Percentiles rank a stretch among this genome's conserved stretches.
Evolutionary conservation across 1,140 invertebrate genomes (phyloP).

Genomic region (Akabosia matsudoensis): DNA sequence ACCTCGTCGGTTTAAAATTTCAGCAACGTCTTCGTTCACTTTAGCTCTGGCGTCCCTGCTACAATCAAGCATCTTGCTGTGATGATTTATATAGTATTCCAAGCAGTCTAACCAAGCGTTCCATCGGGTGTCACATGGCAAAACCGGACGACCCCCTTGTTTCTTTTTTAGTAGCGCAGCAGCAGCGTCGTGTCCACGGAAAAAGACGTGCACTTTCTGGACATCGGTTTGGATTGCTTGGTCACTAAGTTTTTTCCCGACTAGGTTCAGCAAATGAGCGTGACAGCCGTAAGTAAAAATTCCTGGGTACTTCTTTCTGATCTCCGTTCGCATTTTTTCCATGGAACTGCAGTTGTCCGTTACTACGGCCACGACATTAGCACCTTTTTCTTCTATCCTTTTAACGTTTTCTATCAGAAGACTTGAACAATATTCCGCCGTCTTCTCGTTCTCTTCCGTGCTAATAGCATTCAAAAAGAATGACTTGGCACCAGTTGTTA

Average conservation of each 20-base stretch:
- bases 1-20: neutral
- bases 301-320: neutral
- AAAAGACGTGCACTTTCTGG: slow-evolving; percentile 16
- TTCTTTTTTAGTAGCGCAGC: slow-evolving; percentile 13
- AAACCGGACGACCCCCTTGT: neutral
- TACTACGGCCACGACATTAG: slow-evolving; percentile 7
- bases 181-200: slow-evolving; percentile 16
- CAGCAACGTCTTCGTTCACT: neutral
- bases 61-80: slow-evolving; percentile 34
- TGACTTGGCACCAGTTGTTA: neutral
- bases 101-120: slow-evolving; percentile 28
- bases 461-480: slow-evolving; percentile 28
- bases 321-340: neutral
- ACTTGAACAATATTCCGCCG: slow-evolving; percentile 23
- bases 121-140: slow-evolving; percentile 34
- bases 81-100: slow-evolving; percentile 10
- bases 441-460: slow-evolving; percentile 23
- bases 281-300: slow-evolving; percentile 31
- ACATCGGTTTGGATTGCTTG: slow-evolving; percentile 5
- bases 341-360: slow-evolving; percentile 34
- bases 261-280: slow-evolving; percentile 30
- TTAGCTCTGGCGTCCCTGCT: neutral
- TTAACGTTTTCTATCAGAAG: neutral
- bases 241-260: slow-evolving; percentile 12
- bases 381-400: neutral